Evolutionary conservation across 2,888 invertebrate genomes (phyloP).

Genomic region (Brassicogethes aeneus): DNA sequence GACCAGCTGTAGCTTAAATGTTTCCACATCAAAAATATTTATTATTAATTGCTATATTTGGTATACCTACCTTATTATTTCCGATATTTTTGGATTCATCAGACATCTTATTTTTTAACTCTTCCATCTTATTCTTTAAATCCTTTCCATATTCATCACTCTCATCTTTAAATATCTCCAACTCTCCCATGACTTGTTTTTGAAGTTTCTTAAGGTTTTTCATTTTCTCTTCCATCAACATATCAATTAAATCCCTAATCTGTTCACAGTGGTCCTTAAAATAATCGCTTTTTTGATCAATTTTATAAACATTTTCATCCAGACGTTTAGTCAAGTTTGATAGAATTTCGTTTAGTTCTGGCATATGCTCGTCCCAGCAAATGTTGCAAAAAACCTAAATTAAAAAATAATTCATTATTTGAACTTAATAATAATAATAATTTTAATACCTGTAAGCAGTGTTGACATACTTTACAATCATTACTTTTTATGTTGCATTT

Average conservation of each 20-base stretch:
- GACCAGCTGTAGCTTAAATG: too few relatives aligned
- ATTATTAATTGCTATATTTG: background rate
- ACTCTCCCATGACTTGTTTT: conserved; percentile 37
- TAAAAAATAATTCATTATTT: conserved; percentile 11
- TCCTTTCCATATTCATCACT: conserved; percentile 43
- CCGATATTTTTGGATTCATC: conserved; percentile 27
- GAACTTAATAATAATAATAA: background rate
- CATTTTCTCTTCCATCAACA: conserved; percentile 47
- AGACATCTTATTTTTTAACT: conserved; percentile 41
- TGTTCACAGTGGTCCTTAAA: conserved; percentile 49
- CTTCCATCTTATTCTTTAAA: conserved; percentile 42
- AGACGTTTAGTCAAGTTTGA: conserved; percentile 48
- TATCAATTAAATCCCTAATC: conserved; percentile 45
- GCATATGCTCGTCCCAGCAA: conserved; percentile 53
- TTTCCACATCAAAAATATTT: too few relatives aligned
- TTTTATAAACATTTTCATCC: conserved; percentile 43
- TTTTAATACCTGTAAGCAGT: conserved; percentile 50
- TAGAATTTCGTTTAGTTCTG: conserved; percentile 50
- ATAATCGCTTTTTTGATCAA: conserved; percentile 49
- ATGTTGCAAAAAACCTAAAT: conserved; percentile 51
- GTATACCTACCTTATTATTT: conserved; percentile 18
- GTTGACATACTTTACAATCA: conserved; percentile 42
- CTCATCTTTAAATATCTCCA: conserved; percentile 39
- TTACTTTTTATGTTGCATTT: conserved; percentile 35
- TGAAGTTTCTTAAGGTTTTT: conserved; percentile 32